phyloP scores from a whole-genome alignment of 2,797 vertebrate genomes.

The Lutjanus argentimaculatus region DNA sequence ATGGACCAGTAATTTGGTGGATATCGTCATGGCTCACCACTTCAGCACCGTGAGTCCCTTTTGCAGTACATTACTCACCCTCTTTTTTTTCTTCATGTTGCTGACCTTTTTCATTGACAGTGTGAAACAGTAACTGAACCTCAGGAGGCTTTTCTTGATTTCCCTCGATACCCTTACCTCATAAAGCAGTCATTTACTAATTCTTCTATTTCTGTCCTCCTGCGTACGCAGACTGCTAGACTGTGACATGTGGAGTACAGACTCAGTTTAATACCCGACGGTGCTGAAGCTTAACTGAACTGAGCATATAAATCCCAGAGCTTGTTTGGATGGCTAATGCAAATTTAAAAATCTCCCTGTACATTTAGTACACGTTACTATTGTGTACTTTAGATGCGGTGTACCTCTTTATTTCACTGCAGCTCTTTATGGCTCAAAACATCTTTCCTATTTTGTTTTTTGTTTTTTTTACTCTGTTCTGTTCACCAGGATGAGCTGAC shows the following conservation, averaged over 20 bases:
- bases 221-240: conserved; percentile 3
- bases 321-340: conserved; percentile 1
- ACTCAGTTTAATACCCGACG: conserved; percentile 23
- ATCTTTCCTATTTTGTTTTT: neutral
- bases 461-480: neutral
- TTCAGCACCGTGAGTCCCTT: conserved; percentile 93
- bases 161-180: conserved; percentile 47
- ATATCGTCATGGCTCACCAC: conserved; percentile 95
- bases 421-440: neutral
- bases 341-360: neutral
- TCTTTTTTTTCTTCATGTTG: neutral
- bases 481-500: conserved; percentile 92
- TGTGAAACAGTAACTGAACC: conserved; percentile 26
- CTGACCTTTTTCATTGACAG: conserved; percentile 37
- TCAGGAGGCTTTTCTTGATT: conserved; percentile 48
- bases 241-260: neutral
- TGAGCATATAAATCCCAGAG: neutral
- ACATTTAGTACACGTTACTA: neutral
- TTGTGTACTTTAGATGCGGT: neutral
- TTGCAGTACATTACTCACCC: neutral
- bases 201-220: conserved; percentile 47
- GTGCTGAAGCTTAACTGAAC: neutral
- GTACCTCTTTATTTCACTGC: neutral
- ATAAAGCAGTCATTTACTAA: conserved; percentile 38
- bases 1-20: conserved; percentile 96